phyloP scores from a whole-genome alignment of 2,888 invertebrate genomes.

The Charanyca ferruginea region DNA sequence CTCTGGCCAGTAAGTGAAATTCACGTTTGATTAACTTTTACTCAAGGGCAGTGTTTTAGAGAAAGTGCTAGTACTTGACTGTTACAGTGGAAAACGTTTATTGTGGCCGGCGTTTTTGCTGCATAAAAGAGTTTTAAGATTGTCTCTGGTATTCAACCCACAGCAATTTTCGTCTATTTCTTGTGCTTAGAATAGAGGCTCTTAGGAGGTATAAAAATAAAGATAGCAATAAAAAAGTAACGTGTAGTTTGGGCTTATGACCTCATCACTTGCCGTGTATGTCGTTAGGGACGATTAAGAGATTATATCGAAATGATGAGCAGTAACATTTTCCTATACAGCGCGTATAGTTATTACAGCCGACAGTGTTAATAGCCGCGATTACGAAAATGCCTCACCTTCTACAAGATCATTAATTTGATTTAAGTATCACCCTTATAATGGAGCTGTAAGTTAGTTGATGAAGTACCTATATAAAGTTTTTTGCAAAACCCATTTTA shows the following conservation, averaged over 20 bases:
- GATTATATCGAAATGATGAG: slow-evolving; percentile 42
- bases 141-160: slow-evolving; percentile 20
- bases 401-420: slow-evolving; percentile 25
- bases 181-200: not conserved
- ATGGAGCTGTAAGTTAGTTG: not conserved
- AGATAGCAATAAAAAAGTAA: slow-evolving; percentile 16
- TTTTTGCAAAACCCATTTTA: not conserved
- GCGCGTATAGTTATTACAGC: slow-evolving; percentile 14
- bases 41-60: slow-evolving; percentile 76
- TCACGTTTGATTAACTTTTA: slow-evolving; percentile 89
- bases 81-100: slow-evolving; percentile 55
- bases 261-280: slow-evolving; percentile 19
- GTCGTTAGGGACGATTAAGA: slow-evolving; percentile 47
- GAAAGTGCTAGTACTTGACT: slow-evolving; percentile 66
- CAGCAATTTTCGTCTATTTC: slow-evolving; percentile 18
- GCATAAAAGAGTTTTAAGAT: slow-evolving; percentile 17
- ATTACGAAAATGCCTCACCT: slow-evolving; percentile 28
- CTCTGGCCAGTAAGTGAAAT: slow-evolving; percentile 87
- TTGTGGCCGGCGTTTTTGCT: slow-evolving; percentile 41
- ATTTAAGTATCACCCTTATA: slow-evolving; percentile 20
- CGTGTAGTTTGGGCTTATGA: slow-evolving; percentile 4
- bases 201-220: slow-evolving; percentile 23
- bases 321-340: slow-evolving; percentile 17
- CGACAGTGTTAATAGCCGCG: slow-evolving; percentile 30
- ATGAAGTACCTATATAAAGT: not conserved